phyloP scores from a whole-genome alignment of 2,888 invertebrate species.

The Tridacna crocea region DNA sequence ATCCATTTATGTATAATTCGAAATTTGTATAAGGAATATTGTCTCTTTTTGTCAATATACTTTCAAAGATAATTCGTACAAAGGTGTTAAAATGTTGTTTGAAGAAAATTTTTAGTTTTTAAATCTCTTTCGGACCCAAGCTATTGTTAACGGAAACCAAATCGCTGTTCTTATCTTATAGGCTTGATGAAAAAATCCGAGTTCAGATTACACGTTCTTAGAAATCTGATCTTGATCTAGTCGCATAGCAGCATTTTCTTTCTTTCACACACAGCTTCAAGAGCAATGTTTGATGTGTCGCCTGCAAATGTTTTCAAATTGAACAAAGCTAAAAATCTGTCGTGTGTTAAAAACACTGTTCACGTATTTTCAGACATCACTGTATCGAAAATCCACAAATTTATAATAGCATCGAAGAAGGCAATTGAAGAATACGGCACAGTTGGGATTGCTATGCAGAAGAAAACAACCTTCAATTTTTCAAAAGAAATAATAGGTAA shows the following conservation, averaged over 20 bases:
- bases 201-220: not conserved
- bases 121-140: too few species aligned
- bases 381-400: not conserved
- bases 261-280: too few species aligned
- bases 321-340: not conserved
- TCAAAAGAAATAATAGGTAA: not conserved
- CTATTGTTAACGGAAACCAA: too few species aligned
- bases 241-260: not conserved
- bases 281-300: not conserved
- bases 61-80: too few species aligned
- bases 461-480: not conserved
- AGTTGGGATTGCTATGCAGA: not conserved
- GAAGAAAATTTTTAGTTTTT: too few species aligned
- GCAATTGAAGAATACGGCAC: not conserved
- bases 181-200: not conserved
- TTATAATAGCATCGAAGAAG: not conserved
- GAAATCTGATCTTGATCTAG: too few species aligned
- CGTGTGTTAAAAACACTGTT: not conserved
- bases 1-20: too few species aligned
- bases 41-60: too few species aligned
- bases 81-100: too few species aligned
- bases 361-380: too few species aligned
- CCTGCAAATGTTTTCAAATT: not conserved
- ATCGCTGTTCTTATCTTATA: too few species aligned
- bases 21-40: too few species aligned